phyloP scores from a whole-genome alignment of 2,888 invertebrate species.

The Clitarchus hookeri region DNA sequence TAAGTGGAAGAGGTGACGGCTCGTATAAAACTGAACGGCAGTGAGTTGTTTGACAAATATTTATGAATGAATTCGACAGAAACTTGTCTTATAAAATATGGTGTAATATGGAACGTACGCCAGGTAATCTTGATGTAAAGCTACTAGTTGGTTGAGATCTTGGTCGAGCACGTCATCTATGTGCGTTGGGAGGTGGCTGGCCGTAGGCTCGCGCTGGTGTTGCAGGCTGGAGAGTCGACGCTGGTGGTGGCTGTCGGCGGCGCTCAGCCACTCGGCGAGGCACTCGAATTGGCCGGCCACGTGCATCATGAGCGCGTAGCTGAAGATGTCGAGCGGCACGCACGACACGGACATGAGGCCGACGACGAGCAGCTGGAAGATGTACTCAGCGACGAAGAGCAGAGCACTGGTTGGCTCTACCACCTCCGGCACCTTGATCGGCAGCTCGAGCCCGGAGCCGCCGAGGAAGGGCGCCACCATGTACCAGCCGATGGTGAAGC shows the following conservation, averaged over 20 bases:
- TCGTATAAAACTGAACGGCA: too few relatives aligned
- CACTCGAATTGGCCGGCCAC: background rate
- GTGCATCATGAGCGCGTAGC: background rate
- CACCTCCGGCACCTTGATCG: background rate
- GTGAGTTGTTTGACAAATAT: too few relatives aligned
- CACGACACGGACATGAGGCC: background rate
- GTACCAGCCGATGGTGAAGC: background rate
- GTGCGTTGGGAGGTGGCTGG: background rate
- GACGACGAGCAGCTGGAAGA: background rate
- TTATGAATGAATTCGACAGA: too few relatives aligned
- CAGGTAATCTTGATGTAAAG: background rate
- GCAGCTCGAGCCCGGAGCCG: background rate
- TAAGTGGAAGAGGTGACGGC: too few relatives aligned
- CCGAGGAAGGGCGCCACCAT: background rate
- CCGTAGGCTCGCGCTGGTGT: background rate
- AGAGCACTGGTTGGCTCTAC: background rate
- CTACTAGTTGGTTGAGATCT: background rate
- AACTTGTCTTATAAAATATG: too few relatives aligned
- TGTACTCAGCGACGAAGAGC: background rate
- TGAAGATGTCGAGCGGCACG: background rate
- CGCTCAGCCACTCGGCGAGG: background rate
- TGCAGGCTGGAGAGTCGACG: background rate
- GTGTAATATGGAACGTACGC: background rate
- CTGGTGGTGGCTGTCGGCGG: background rate
- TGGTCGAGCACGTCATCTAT: background rate